Conservation (phyloP, 2,888 invertebrate genomes). For the Chelonus formosanus region DNA sequence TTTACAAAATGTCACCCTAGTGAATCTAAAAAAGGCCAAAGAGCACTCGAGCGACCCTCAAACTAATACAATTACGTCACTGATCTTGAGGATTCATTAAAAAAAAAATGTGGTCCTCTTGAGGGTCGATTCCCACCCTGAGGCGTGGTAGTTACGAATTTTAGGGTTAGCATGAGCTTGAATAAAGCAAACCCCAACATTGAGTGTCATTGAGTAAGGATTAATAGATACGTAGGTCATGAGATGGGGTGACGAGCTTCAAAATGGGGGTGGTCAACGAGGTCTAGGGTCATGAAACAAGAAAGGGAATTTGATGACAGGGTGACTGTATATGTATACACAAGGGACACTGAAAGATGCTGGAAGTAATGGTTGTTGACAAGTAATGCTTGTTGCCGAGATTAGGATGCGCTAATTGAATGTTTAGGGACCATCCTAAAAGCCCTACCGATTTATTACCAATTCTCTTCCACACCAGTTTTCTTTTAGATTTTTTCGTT, state of each 20-base stretch:
- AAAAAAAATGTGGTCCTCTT: conserved; percentile 47
- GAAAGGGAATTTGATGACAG: conserved; percentile 37
- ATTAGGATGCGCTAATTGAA: conserved; percentile 65
- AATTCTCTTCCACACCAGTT: too few species aligned
- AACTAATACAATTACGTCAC: conserved; percentile 58
- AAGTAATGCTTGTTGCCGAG: conserved; percentile 43
- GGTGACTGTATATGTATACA: conserved; percentile 16
- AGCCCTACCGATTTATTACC: too few species aligned
- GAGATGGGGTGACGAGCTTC: conserved; percentile 37
- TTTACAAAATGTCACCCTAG: neutral
- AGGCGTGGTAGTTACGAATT: conserved; percentile 53
- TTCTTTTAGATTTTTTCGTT: too few species aligned
- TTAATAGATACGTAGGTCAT: conserved; percentile 62
- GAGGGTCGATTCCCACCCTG: conserved; percentile 22
- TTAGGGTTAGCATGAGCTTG: conserved; percentile 47
- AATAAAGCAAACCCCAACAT: conserved; percentile 41
- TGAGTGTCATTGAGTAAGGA: conserved; percentile 62
- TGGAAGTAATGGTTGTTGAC: conserved; percentile 65
- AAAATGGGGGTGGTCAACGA: conserved; percentile 32
- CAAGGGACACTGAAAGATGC: conserved; percentile 53
- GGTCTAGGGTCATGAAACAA: conserved; percentile 30
- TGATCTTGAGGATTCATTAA: conserved; percentile 59
- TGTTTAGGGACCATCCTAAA: conserved; percentile 51
- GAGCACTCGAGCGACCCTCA: conserved; percentile 44
- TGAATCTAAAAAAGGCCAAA: conserved; percentile 49